phyloP scores from a whole-genome alignment of 2,113 vertebrate genomes.

The Trichechus manatus region DNA sequence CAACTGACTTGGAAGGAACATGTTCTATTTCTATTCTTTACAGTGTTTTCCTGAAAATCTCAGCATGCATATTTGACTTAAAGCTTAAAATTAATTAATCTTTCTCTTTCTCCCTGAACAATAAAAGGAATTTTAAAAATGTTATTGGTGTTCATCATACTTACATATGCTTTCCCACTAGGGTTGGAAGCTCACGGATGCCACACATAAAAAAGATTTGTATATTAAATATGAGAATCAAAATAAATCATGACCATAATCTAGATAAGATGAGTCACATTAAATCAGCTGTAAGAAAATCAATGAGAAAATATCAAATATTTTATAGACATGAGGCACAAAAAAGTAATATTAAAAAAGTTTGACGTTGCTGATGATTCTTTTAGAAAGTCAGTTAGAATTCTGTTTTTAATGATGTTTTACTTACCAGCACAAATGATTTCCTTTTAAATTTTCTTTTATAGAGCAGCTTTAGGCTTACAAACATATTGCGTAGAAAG shows the following conservation, averaged over 20 bases:
- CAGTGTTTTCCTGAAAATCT: slow-evolving; percentile 49
- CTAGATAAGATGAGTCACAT: neutral
- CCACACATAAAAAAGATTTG: neutral
- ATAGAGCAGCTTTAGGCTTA: neutral
- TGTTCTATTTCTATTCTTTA: slow-evolving; percentile 48
- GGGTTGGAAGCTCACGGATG: neutral
- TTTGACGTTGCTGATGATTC: slow-evolving; percentile 13
- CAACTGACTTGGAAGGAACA: neutral
- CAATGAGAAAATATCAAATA: neutral
- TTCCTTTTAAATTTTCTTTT: no score
- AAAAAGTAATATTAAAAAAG: neutral
- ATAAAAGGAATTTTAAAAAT: slow-evolving; percentile 41
- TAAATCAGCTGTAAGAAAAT: neutral
- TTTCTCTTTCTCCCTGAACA: slow-evolving; percentile 50
- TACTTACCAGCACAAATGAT: neutral
- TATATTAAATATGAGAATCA: neutral
- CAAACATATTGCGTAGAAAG: neutral
- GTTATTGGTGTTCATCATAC: neutral
- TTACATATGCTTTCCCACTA: neutral
- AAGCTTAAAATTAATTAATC: slow-evolving; percentile 45
- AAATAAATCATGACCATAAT: neutral
- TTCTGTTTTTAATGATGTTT: slow-evolving; percentile 38
- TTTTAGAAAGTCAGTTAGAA: slow-evolving; percentile 7
- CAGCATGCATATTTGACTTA: slow-evolving; percentile 43
- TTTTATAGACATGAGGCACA: neutral